These are phyloP conservation scores for Hyalella azteca DNA, from an alignment of 2,888 invertebrate genomes.

Conservation along the genomic window DNA sequence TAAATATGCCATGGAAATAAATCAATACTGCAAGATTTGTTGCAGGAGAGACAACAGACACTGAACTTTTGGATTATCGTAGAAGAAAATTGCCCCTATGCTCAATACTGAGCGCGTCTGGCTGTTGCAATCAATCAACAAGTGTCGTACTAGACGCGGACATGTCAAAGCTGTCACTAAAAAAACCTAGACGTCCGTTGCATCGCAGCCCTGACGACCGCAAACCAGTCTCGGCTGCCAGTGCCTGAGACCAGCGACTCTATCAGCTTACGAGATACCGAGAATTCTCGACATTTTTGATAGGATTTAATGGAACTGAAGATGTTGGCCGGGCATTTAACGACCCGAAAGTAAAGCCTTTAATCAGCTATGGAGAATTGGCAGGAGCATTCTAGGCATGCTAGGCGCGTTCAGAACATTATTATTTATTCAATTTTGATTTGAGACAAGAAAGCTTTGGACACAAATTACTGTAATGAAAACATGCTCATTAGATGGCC, in stretches of 20 bases:
- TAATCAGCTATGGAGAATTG: conserved; percentile 27
- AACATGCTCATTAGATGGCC: not conserved
- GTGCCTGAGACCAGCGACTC: conserved; percentile 3
- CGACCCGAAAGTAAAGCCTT: conserved; percentile 31
- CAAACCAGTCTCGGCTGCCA: conserved; percentile 7
- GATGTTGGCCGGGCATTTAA: conserved; percentile 24
- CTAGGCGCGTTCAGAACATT: not conserved
- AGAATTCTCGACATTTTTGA: conserved; percentile 22
- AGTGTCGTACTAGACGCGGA: no score
- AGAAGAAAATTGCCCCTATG: no score
- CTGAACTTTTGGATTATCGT: no score
- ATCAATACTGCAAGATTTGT: no score
- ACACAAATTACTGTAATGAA: conserved; percentile 28
- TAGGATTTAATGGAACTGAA: conserved; percentile 29
- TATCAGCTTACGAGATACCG: conserved; percentile 8
- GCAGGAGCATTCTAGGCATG: conserved; percentile 19
- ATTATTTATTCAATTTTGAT: conserved; percentile 1
- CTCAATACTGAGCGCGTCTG: no score
- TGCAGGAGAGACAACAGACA: no score
- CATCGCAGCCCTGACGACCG: not conserved
- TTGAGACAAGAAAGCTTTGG: conserved; percentile 27
- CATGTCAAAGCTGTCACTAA: no score
- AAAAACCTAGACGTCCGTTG: no score
- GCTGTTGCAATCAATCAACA: no score
- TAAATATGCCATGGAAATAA: no score